Conservation (phyloP, 2,888 invertebrate genomes). For the Drosophila borborema region DNA sequence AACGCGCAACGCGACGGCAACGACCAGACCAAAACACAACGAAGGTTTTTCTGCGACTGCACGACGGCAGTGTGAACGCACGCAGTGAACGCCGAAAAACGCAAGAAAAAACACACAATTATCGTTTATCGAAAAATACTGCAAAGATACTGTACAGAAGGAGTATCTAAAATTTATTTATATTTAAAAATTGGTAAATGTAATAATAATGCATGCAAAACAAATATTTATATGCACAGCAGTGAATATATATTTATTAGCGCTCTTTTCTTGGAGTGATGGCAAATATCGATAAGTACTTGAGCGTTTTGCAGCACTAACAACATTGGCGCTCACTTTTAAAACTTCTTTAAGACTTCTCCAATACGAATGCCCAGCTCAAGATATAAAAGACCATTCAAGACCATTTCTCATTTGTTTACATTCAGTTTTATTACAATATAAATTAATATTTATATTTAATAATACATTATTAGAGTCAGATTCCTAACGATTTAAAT, state of each 20-base stretch:
- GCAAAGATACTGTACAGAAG: conserved; percentile 1
- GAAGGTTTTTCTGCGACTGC: conserved; percentile 41
- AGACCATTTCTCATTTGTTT: conserved; percentile 35
- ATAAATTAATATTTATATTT: conserved; percentile 78
- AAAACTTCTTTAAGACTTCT: not conserved
- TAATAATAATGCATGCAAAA: not conserved
- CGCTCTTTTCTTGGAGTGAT: not conserved
- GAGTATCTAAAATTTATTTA: not conserved
- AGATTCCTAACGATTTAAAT: conserved; percentile 61
- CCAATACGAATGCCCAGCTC: not conserved
- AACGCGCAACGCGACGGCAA: conserved; percentile 52
- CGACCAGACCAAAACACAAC: conserved; percentile 57
- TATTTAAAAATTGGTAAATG: not conserved
- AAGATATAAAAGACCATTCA: not conserved
- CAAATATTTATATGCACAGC: too few species aligned
- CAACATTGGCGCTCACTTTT: not conserved
- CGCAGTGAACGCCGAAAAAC: conserved; percentile 1
- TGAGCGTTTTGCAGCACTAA: not conserved
- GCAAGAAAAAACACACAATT: not conserved
- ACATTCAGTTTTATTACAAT: conserved; percentile 76
- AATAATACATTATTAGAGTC: conserved; percentile 77
- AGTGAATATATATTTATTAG: too few species aligned
- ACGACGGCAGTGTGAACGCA: conserved; percentile 37
- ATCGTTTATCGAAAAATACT: not conserved
- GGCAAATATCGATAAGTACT: not conserved